These are phyloP conservation scores for Actinostola sp. DNA, from an alignment of 92 coral and sea anemone species.

Conservation along the genomic window DNA sequence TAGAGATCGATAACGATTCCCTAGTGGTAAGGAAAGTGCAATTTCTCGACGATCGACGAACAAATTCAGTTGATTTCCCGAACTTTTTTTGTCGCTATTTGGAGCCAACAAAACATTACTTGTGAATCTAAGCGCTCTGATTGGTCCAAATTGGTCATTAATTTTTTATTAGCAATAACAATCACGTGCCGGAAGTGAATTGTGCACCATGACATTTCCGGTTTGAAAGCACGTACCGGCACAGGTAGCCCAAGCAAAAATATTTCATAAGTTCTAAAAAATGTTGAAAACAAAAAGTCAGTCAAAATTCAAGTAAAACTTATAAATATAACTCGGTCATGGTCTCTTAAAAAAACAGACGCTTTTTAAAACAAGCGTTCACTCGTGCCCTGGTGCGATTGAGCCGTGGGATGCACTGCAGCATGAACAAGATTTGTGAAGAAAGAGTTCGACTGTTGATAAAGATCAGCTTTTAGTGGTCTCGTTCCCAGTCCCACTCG, in stretches of 20 bases:
- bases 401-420: no score
- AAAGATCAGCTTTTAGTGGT: no score
- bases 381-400: no score
- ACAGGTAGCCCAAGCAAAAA: no score
- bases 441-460: no score
- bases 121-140: conserved; percentile 40
- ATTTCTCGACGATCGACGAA: not conserved
- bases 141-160: conserved; percentile 54
- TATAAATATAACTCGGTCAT: no score
- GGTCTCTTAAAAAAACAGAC: no score
- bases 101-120: conserved; percentile 69
- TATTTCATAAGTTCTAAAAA: not conserved
- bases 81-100: conserved; percentile 65
- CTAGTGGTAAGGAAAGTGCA: not conserved
- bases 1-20: not conserved
- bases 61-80: conserved; percentile 35
- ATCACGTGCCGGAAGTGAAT: conserved; percentile 79
- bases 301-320: no score
- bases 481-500: no score
- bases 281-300: no score
- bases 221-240: not conserved
- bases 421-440: no score
- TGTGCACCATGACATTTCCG: conserved; percentile 18
- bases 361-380: no score
- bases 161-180: conserved; percentile 36